Base-by-base conservation (phyloP, 2,888 invertebrate species). In the Erynnis tages region DNA sequence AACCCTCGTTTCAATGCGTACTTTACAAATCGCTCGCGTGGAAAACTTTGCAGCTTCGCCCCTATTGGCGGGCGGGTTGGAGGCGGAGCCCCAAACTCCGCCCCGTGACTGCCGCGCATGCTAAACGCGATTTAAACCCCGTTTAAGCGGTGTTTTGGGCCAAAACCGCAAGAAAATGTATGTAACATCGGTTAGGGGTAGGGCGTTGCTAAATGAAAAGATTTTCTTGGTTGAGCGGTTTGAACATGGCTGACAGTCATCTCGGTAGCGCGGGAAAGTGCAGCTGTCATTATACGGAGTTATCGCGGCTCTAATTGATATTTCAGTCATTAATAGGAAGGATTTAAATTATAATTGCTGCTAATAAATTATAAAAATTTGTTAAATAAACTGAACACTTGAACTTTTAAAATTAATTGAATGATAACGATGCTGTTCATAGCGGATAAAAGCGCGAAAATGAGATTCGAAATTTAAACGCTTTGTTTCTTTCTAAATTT, bases 61-160 rank as follows among this genome's bases (percentile, higher is more conserved):
- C 44, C 66, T 27, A 87, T 89, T 88, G 88, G 88, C 49, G 45
- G 64, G 14, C 4, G 1, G 2, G 2, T 13, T 5, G 23, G 67
- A 82, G 88, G 59, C 76, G 87, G 71, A 77, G 55, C 59, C 21
- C 8, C 17, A 54, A 35, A 64, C 79, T 64, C 79, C 84, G 79
- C 88, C 85, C 63, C 54, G 47, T 30, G 56, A 54, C 57, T 68
- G 59, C 71, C 68, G 89, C 89, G 89, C 88, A 88, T 88, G 88
- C 84, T 86, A 87, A 87, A 82, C 81, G 80, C 72, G 81, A 60
- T 74, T 82, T 88, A 88, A 87, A 75, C 65, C 81, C 79, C 88
- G 86, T 87, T 89, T 89, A 89, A 87, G 88, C 88, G 88, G 88
- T 87, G 75, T 86, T 89, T 89, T 89, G 82, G 82, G 66, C 73